Base-by-base conservation (phyloP, 2,888 invertebrate genomes). In the Chouioia cunea region DNA sequence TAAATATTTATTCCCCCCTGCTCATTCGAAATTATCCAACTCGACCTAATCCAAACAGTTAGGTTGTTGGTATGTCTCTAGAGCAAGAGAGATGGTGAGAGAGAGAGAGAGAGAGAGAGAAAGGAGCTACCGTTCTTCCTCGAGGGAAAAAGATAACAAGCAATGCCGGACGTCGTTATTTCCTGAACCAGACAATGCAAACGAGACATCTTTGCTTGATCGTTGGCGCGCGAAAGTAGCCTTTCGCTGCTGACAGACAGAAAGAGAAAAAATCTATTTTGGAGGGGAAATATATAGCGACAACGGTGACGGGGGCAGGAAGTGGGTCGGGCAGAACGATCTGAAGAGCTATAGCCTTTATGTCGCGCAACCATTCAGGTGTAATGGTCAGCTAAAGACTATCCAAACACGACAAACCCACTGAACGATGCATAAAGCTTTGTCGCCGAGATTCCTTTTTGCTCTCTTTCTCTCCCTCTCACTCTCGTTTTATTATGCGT, bases 301-400 rank as follows among this genome's bases (percentile, higher is more conserved):
- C 47, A 66, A 59, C 44, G 27, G 36, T 12, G 36, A 36, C 36
- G 79, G 75, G 77, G 78, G 81, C 83, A 83, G 85, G 85, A 85
- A 85, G 81, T 84, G 82, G 84, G 84, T 81, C 80, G 84, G 82
- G 76, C 70, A 80, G 82, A 84, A 83, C 82, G 82, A 65, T 18
- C 18, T 50, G 65, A 82, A 83, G 80, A 79, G 73, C 77, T 78
- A 79, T 80, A 77, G 81, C 80, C 81, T 82, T 84, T 79, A 82
- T 69, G 70, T 75, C 73, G 70, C 8, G n/a, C 16, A 15, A 76
- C 79, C 77, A 83, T 85, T 85, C 84, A 83, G 83, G 83, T 84
- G 85, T 83, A 84, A 84, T 85, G 84, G 84, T 83, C 84, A 84
- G 83, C 82, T 82, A 80, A 84, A 81, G 79, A 81, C 83, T 80